Evolutionary conservation across 2,113 vertebrate species (phyloP), one percentile per base, ranked within the genome.

Genomic region (Patagioenas fasciata): DNA sequence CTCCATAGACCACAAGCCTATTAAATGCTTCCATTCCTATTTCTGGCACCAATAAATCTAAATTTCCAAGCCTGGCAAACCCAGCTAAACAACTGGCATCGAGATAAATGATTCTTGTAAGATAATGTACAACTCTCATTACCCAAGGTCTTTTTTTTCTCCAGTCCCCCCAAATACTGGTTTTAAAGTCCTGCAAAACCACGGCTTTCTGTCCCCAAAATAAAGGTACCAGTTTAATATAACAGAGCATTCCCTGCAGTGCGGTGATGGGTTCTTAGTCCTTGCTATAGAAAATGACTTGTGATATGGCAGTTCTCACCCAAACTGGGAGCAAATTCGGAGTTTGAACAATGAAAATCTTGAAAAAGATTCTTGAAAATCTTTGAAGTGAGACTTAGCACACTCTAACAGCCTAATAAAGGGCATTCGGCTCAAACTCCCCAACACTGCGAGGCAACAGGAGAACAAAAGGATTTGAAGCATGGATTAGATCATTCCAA

Each of bases 21-120:
- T 97, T 97, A 97, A 98, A 97, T 73, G 87, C 78, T 91, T 96
- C 93, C 89, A 80, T 95, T 96, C 80, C 87, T 87, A 91, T 91
- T 97, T 97, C 78, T 98, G 97, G 96, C 95, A 96, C 89, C 95
- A 97, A 98, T 98, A 97, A 98, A 98, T 98, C 98, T 98, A 97
- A 97, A 98, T 98, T 97, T 98, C 97, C 97, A 95, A 97, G 96
- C 97, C 89, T 95, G 95, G 97, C 95, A 97, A 97, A 93, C 88
- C 61, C 67, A 48, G 91, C 84, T 97, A 97, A 98, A 96, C 91
- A 95, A 96, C 83, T 95, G 97, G 97, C 97, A 91, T 44, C 58
- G 97, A 98, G 97, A 98, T 97, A 98, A 97, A 98, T 97, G 97
- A 98, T 97, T 97, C 88, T 80, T 95, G 86, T 21, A 21, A 66